These are phyloP conservation scores for Pristionchus japonicus DNA, from an alignment of 2,888 invertebrate genomes.

Conservation along the genomic window DNA sequence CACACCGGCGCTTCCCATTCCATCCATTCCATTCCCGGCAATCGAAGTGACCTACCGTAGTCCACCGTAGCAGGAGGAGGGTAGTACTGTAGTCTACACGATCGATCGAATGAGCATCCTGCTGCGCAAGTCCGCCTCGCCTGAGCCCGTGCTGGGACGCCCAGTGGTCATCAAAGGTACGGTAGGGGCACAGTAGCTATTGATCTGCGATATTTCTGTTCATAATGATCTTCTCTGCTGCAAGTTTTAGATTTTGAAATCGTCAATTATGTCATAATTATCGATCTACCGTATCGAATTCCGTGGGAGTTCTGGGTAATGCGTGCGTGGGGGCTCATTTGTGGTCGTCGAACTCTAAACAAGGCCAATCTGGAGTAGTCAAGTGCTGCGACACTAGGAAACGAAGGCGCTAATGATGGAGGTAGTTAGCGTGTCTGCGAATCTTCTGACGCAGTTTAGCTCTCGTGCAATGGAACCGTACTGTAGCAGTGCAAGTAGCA, in stretches of 20 bases:
- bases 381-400: not conserved
- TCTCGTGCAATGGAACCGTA: too few species aligned
- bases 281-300: not conserved
- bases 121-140: slow-evolving; percentile 4
- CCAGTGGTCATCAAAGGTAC: slow-evolving; percentile 28
- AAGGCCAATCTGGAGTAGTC: not conserved
- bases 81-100: not conserved
- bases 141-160: not conserved
- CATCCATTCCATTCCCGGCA: not conserved
- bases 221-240: not conserved
- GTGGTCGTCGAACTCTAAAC: not conserved
- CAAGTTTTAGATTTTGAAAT: too few species aligned
- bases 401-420: not conserved
- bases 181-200: not conserved
- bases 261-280: too few species aligned
- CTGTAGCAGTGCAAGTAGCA: too few species aligned
- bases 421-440: not conserved
- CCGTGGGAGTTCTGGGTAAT: not conserved
- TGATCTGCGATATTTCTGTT: too few species aligned
- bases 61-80: not conserved
- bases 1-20: slow-evolving; percentile 19
- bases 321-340: not conserved
- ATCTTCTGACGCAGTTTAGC: not conserved
- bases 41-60: not conserved
- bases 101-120: not conserved